Conservation (phyloP, 2,888 invertebrate species). For the Chalcis sispes region DNA sequence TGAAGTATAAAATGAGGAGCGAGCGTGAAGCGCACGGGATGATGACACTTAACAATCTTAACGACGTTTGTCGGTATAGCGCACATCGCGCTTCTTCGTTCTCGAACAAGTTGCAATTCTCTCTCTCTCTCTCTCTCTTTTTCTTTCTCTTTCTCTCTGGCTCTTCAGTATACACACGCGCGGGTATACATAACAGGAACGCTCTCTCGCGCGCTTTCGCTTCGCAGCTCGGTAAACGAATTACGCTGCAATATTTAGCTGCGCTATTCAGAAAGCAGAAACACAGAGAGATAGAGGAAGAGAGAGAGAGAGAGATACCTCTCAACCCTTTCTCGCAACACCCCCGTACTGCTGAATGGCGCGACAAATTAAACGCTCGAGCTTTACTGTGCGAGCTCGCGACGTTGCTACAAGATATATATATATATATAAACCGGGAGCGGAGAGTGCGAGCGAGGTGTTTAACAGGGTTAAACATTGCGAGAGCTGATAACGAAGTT, state of each 20-base stretch:
- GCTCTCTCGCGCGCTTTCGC: not conserved
- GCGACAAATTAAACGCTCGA: slow-evolving; percentile 36
- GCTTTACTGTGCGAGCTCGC: not conserved
- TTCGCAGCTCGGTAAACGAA: slow-evolving; percentile 66
- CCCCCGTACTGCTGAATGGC: slow-evolving; percentile 29
- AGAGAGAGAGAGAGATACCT: slow-evolving; percentile 7
- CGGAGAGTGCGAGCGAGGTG: not conserved
- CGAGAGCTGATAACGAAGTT: slow-evolving; percentile 9
- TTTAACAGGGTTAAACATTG: slow-evolving; percentile 31
- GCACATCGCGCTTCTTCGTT: slow-evolving; percentile 13
- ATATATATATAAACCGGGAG: not conserved
- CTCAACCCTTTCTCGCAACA: slow-evolving; percentile 41
- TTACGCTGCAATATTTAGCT: slow-evolving; percentile 74
- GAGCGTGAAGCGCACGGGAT: too few relatives aligned
- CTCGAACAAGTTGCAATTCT: not conserved
- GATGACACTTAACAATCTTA: slow-evolving; percentile 52
- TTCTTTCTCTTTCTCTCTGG: not conserved
- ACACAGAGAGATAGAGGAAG: too few relatives aligned
- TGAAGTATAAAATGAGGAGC: too few relatives aligned
- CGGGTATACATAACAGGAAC: too few relatives aligned
- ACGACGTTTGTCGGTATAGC: slow-evolving; percentile 38
- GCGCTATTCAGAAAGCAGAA: slow-evolving; percentile 76
- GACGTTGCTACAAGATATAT: not conserved
- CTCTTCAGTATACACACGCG: too few relatives aligned
- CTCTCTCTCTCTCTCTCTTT: not conserved